These are phyloP conservation scores for Trichoplusia ni DNA, from an alignment of 1,140 invertebrate genomes.

Conservation along the genomic window DNA sequence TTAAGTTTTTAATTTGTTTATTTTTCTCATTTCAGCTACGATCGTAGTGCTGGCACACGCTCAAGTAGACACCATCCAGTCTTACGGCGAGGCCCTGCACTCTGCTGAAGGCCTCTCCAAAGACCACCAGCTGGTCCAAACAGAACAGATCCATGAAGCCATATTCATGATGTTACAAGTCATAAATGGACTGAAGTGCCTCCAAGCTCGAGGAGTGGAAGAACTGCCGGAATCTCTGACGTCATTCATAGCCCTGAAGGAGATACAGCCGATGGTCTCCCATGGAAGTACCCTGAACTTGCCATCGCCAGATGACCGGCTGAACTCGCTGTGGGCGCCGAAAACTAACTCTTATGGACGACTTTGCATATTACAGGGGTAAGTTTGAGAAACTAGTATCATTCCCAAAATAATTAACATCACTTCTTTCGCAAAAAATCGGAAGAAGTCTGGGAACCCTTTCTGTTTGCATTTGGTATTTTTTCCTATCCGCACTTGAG, in stretches of 20 bases:
- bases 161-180: slow-evolving; percentile 90
- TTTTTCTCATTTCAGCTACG: slow-evolving; percentile 83
- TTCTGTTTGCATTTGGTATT: neutral
- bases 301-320: slow-evolving; percentile 69
- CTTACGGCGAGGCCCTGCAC: slow-evolving; percentile 83
- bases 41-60: slow-evolving; percentile 87
- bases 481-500: neutral
- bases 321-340: slow-evolving; percentile 75
- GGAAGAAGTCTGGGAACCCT: neutral
- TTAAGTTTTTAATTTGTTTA: neutral
- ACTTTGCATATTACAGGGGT: slow-evolving; percentile 89
- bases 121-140: slow-evolving; percentile 70
- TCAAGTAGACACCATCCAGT: slow-evolving; percentile 86
- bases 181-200: slow-evolving; percentile 89
- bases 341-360: slow-evolving; percentile 82
- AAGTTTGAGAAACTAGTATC: slow-evolving; percentile 46
- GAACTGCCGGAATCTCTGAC: slow-evolving; percentile 86
- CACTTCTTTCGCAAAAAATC: neutral
- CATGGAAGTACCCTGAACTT: slow-evolving; percentile 78
- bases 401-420: neutral
- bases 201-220: slow-evolving; percentile 92
- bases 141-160: slow-evolving; percentile 76
- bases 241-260: slow-evolving; percentile 84
- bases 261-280: slow-evolving; percentile 56
- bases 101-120: slow-evolving; percentile 76